Evolutionary conservation across 2,888 invertebrate species (phyloP), one percentile per base, ranked within the genome.

Genomic region (Quadroppia sp.): DNA sequence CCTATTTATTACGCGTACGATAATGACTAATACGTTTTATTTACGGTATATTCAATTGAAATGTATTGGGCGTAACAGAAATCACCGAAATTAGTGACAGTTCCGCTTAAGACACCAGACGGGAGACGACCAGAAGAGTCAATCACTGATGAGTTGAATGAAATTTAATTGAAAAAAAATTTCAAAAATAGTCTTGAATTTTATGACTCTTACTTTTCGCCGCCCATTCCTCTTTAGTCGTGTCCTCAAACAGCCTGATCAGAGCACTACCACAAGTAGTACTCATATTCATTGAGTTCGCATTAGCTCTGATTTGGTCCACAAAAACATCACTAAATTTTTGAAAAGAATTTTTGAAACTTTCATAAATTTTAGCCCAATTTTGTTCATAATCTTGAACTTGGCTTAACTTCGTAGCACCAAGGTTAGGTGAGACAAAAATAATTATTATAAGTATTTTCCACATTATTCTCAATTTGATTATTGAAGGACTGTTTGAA

Each of bases 81-180:
- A 20, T 56, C 61, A 15, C 75, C 75, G 2, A 75, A 69, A 45
- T 74, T 64, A 23, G 71, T 75, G 13, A 74, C 71, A 23, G 73
- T 71, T 13, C 75, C 75, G 17, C 71, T 71, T 11, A 75, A 20
- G 2, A 73, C 17, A 15, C 75, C 75, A 28, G 64, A 40, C 42
- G 75, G 72, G 11, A 75, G 56, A 9, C 23, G 48, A 23, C 72
- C 72, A 28, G 17, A 67, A 28, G 75, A 69, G 48, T 75, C 75
- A 20, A 75, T 40, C 71, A 75, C 73, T 73, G 4, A n/a, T 28
- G 13, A 70, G 13, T 20, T 70, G 15, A 15, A 28, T 28, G n/a
- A 32, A 30, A 64, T 28, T n/a, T n/a, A n/a, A n/a, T n/a, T n/a
- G n/a, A n/a, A n/a, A n/a, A n/a, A n/a, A n/a, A n/a, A n/a, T n/a